Percentiles rank a stretch among this genome's conserved stretches.
Evolutionary conservation across 2,113 vertebrate species (phyloP).

Genomic region (Ciconia stormi): DNA sequence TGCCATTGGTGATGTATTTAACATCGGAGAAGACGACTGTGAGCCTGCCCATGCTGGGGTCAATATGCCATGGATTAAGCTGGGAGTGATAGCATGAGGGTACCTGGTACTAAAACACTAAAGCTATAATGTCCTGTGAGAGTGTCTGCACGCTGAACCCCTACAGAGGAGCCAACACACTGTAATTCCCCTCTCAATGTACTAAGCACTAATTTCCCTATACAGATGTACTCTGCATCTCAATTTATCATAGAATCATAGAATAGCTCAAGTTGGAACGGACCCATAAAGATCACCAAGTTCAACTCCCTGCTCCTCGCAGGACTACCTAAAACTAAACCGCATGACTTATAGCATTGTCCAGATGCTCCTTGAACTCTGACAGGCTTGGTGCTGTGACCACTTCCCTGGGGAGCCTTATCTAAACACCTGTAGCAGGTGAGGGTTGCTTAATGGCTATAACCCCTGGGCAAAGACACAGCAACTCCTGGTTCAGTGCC

Average conservation of each 20-base stretch:
- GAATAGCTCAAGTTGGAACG: neutral
- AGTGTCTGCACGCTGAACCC: neutral
- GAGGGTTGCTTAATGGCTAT: neutral
- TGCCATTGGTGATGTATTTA: neutral
- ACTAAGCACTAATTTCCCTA: neutral
- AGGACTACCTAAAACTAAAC: neutral
- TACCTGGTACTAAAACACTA: neutral
- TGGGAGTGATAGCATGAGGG: neutral
- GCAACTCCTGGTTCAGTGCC: neutral
- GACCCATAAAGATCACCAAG: neutral
- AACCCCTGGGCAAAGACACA: neutral
- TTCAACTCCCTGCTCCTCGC: neutral
- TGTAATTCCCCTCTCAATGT: neutral
- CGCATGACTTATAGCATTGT: neutral
- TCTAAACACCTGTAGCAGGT: neutral
- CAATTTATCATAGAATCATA: neutral
- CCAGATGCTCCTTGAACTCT: neutral
- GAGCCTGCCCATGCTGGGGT: neutral
- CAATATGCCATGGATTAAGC: neutral
- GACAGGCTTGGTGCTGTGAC: neutral
- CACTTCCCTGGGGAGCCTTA: neutral
- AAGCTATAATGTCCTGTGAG: neutral
- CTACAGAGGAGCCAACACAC: neutral
- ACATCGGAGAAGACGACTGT: neutral
- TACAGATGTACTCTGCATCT: neutral